A percentile compares a stretch with the other conserved stretches of the same genome.
Evolutionary conservation across 2,888 invertebrate genomes (phyloP).

Genomic region (Leptinotarsa tumamoca): DNA sequence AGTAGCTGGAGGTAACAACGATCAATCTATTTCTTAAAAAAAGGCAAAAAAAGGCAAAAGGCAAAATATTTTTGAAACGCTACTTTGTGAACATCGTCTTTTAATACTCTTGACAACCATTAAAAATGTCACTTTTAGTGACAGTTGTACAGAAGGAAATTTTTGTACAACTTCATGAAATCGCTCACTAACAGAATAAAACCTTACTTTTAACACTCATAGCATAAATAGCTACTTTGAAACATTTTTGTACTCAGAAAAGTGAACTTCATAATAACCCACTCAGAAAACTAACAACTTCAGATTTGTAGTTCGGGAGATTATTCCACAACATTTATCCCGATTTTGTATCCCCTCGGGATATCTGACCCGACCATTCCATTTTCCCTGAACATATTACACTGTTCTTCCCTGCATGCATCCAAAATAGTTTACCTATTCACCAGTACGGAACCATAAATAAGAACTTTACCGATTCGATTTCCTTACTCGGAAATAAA

Average conservation of each 20-base stretch:
- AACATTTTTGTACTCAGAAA: background rate
- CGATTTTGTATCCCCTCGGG: background rate
- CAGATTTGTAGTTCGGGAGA: background rate
- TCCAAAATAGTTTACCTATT: constrained; percentile 14
- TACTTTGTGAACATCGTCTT: too few relatives aligned
- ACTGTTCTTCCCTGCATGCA: background rate
- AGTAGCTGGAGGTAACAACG: too few relatives aligned
- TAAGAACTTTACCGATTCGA: constrained; percentile 4
- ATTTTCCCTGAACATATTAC: background rate
- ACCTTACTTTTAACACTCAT: too few relatives aligned
- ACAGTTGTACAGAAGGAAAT: too few relatives aligned
- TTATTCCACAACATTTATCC: constrained; percentile 1
- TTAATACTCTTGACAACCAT: too few relatives aligned
- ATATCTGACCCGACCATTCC: background rate
- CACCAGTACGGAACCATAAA: constrained; percentile 1
- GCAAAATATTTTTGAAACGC: too few relatives aligned
- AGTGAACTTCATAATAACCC: background rate
- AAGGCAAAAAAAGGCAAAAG: too few relatives aligned
- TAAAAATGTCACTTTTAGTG: too few relatives aligned
- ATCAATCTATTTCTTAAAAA: too few relatives aligned
- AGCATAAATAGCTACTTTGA: too few relatives aligned
- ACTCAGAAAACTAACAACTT: background rate
- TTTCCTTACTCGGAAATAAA: constrained; percentile 8
- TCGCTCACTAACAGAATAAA: too few relatives aligned
- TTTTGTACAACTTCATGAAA: too few relatives aligned